A percentile compares a stretch with the other conserved stretches of the same genome.
These are phyloP conservation scores for Mola mola DNA, from an alignment of 2,113 vertebrate species.

Conservation along the genomic window DNA sequence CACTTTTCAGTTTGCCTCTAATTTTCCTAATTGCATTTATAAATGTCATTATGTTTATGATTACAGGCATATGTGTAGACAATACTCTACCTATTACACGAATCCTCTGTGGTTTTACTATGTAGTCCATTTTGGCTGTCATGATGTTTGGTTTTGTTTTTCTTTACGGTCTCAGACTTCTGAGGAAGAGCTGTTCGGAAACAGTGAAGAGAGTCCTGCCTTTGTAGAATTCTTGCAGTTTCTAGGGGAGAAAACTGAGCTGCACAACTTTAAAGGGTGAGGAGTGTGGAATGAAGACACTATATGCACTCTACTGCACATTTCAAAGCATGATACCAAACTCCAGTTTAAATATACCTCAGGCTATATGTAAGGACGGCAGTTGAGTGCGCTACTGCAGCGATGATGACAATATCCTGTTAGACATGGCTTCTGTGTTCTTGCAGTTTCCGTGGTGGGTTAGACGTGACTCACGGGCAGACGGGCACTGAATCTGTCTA, in stretches of 20 bases:
- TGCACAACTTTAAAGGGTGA: conserved; percentile 97
- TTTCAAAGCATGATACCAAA: conserved; percentile 2
- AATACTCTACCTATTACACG: no score
- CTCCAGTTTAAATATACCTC: conserved; percentile 12
- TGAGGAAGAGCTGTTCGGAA: conserved; percentile 94
- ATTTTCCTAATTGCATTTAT: no score
- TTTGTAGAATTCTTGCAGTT: conserved; percentile 92
- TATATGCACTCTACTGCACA: neutral
- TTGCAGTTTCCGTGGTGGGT: conserved; percentile 91
- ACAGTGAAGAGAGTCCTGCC: conserved; percentile 91
- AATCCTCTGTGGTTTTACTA: no score
- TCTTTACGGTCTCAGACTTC: conserved; percentile 83
- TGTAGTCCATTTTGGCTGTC: no score
- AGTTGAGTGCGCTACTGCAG: conserved; percentile 9
- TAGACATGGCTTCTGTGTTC: conserved; percentile 42
- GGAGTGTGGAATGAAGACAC: conserved; percentile 5
- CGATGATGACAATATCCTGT: conserved; percentile 42
- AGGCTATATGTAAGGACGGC: conserved; percentile 3
- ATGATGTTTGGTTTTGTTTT: no score
- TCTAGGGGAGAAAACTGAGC: conserved; percentile 91
- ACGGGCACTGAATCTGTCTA: conserved; percentile 93
- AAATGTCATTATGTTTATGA: no score
- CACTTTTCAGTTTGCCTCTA: no score
- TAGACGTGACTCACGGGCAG: conserved; percentile 96
- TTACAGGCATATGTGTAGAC: no score